These are phyloP conservation scores for Eumerus sabulonum DNA, from an alignment of 2,888 invertebrate genomes.

Conservation along the genomic window DNA sequence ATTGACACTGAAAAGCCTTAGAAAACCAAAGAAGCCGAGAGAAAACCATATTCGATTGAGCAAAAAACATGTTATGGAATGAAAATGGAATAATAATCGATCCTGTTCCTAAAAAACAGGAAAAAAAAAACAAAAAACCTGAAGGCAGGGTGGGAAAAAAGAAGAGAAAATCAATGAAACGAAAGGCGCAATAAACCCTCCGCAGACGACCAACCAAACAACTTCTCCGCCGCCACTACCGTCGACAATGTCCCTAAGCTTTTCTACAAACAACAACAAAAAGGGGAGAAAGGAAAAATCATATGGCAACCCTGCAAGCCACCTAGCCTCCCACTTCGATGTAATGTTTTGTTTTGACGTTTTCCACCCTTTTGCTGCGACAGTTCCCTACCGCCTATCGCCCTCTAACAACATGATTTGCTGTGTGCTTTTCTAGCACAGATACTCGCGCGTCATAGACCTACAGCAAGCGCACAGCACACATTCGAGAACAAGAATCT, in stretches of 20 bases:
- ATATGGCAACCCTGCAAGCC: conserved; percentile 50
- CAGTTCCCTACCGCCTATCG: too few relatives aligned
- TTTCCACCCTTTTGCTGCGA: not conserved
- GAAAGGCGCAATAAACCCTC: conserved; percentile 57
- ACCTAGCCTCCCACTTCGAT: too few relatives aligned
- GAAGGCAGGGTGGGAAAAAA: too few relatives aligned
- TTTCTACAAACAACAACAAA: conserved; percentile 9
- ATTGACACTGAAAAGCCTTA: conserved; percentile 52
- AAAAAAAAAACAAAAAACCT: too few relatives aligned
- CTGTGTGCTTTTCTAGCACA: not conserved
- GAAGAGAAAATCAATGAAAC: conserved; percentile 52
- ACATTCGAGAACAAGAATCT: not conserved
- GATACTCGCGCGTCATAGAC: conserved; percentile 1
- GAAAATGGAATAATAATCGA: conserved; percentile 52
- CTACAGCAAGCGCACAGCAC: conserved; percentile 14
- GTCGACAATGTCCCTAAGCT: conserved; percentile 23
- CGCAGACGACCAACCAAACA: conserved; percentile 20
- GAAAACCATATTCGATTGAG: conserved; percentile 14
- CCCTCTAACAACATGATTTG: too few relatives aligned
- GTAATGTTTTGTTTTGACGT: conserved; percentile 47
- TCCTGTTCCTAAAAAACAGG: conserved; percentile 15
- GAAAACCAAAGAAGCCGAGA: too few relatives aligned
- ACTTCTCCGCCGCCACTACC: too few relatives aligned
- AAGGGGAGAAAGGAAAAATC: not conserved
- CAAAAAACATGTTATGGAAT: too few relatives aligned